phyloP scores from a whole-genome alignment of 1,140 invertebrate species.

The Hesperophylax magnus region DNA sequence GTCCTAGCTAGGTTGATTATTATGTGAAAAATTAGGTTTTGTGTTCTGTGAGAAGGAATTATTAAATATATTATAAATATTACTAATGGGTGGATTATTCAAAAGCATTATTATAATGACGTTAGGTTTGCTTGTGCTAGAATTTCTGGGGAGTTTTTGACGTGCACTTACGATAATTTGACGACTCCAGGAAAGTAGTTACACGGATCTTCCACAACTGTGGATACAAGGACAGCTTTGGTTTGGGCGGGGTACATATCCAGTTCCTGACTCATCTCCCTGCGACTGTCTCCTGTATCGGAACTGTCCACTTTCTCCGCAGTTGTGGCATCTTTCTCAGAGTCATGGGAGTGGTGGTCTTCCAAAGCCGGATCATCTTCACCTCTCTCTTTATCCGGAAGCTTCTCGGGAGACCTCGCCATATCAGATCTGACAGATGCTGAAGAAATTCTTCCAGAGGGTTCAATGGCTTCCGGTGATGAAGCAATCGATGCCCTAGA shows the following conservation, averaged over 20 bases:
- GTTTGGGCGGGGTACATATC: constrained; percentile 1
- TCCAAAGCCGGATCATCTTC: constrained; percentile 23
- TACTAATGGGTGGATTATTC: too few species aligned
- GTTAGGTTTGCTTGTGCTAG: too few species aligned
- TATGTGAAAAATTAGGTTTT: too few species aligned
- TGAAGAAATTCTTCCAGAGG: background rate
- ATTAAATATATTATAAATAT: too few species aligned
- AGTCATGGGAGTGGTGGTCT: constrained; percentile 21
- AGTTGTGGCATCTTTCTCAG: constrained; percentile 31
- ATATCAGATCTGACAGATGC: background rate
- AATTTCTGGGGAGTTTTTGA: too few species aligned
- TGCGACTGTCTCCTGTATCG: constrained; percentile 1
- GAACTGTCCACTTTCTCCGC: constrained; percentile 39
- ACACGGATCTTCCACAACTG: constrained; percentile 63
- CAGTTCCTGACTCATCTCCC: constrained; percentile 4
- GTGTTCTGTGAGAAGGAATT: too few species aligned
- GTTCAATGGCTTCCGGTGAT: background rate
- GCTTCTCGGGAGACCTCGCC: background rate
- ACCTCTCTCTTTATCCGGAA: constrained; percentile 37
- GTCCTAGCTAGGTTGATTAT: too few species aligned
- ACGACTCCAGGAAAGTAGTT: constrained; percentile 71
- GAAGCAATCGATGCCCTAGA: background rate
- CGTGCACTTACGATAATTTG: constrained; percentile 72
- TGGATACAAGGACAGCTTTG: constrained; percentile 30
- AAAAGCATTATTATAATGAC: too few species aligned